Evolutionary conservation across 2,797 vertebrate species (phyloP), one percentile per base, ranked within the genome.

Genomic region (Poecilia picta): DNA sequence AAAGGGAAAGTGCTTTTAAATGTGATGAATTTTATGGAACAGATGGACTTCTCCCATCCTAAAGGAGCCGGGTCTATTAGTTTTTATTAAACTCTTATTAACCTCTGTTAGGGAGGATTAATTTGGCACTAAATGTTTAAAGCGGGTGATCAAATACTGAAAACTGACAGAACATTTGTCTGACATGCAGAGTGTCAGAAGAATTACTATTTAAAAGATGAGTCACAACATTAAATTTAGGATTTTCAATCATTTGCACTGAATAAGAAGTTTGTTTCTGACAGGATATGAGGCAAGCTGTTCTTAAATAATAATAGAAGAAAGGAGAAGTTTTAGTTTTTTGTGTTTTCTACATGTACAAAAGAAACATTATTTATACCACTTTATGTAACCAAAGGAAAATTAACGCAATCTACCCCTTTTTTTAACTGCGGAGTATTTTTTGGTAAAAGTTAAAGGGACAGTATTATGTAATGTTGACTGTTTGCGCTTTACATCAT

Each of bases 101-200:
- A 88, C 81, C 91, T 87, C 85, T 87, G 92, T 91, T 92, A 82
- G 57, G 77, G 84, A 72, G 89, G 86, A 91, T 91, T 89, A 91
- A 90, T 83, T 80, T 76, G 81, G 85, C 77, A 73, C 85, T 83
- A 86, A 89, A 85, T 89, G 89, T 92, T 85, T 87, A 15, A 55
- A 84, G 75, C 85, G 85, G 79, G 85, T 87, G 84, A 90, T 93
- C 86, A 91, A 91, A 91, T 75, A 74, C 82, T 73, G 81, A 86
- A 84, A 68, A 62, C n/a, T 39, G 51, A 31, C 13, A 73, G 68
- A 53, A 33, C 74, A 15, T 76, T 75, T 51, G 41, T 83, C 18
- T 0, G n/a, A 33, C 66, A 64, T 72, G 36, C 64, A 41, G 18
- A 41, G 20, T 12, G 10, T 43, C 23, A 68, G 39, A 68, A 68